Evolutionary conservation across 2,888 invertebrate species (phyloP), one percentile per base, ranked within the genome.

Genomic region (Thecophora atra): DNA sequence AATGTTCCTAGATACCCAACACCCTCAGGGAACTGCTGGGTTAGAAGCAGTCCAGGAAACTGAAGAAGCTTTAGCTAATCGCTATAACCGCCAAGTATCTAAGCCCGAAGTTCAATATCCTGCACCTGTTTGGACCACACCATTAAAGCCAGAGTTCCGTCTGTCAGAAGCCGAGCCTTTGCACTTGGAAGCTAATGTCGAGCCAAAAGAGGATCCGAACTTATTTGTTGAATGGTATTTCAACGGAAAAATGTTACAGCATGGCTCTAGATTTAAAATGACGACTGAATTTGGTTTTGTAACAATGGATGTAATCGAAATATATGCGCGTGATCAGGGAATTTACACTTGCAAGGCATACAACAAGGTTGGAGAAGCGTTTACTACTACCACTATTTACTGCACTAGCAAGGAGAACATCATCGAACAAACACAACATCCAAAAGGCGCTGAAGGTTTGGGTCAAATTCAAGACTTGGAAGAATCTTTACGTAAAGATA

Each of bases 281-380:
- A 95, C 94, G 1, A 94, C 93, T 82, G 99, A 99, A 83, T 98
- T 98, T 85, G 99, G 99, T 69, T 98, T 96, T 84, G 98, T 98
- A 6, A 96, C 96, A 4, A 89, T 99, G 78, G 98, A 98, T 85
- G 89, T 99, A 67, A 93, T 92, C 26, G 97, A 97, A 83, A 94
- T 95, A 0, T 96, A 97, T 83, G 95, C 95, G 82, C 91, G 97
- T 79, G 98, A 98, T 85, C 96, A 96, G 85, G 97, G 98, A 76
- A 94, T 96, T 78, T 96, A 96, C 83, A 96, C 96, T 0, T 95
- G 95, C 87, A 95, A 96, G 82, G 96, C 96, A 17, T 94, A 90
- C 79, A 97, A 97, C 81, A 93, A 91, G 84, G 90, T 91, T 75
- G 97, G 97, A 17, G 97, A 97, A 88, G 96, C 96, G 1, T 96